Evolutionary conservation across 2,113 vertebrate species (phyloP).

Genomic region (Lagenorhynchus albirostris): DNA sequence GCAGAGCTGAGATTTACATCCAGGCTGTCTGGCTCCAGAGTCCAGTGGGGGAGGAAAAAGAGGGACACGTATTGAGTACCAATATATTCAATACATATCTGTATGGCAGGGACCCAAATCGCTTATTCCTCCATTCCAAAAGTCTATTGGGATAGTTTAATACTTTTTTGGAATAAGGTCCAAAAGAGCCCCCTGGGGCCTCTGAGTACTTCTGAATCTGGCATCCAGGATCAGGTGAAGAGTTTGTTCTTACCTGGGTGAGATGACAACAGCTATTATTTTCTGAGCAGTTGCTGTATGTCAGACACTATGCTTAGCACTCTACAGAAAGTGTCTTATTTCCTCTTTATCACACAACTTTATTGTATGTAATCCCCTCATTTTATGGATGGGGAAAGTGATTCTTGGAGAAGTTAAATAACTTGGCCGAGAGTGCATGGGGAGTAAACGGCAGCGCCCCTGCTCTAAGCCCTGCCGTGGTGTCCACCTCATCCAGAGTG

Average conservation of each 20-base stretch:
- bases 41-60: neutral
- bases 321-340: neutral
- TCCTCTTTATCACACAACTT: neutral
- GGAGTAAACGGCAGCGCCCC: neutral
- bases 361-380: neutral
- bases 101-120: neutral
- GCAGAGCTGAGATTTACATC: conserved; percentile 3
- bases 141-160: neutral
- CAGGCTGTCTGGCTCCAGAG: neutral
- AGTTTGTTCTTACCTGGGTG: neutral
- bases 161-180: neutral
- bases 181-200: neutral
- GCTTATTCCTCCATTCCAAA: neutral
- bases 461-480: neutral
- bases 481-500: neutral
- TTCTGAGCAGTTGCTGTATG: neutral
- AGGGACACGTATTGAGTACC: too few relatives aligned
- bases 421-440: neutral
- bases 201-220: neutral
- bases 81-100: neutral
- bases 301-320: neutral
- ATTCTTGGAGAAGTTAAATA: neutral
- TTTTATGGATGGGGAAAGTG: neutral
- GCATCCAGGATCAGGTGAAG: neutral
- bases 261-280: neutral